Base-by-base conservation (phyloP, 1,140 invertebrate species). In the Apis dorsata region DNA sequence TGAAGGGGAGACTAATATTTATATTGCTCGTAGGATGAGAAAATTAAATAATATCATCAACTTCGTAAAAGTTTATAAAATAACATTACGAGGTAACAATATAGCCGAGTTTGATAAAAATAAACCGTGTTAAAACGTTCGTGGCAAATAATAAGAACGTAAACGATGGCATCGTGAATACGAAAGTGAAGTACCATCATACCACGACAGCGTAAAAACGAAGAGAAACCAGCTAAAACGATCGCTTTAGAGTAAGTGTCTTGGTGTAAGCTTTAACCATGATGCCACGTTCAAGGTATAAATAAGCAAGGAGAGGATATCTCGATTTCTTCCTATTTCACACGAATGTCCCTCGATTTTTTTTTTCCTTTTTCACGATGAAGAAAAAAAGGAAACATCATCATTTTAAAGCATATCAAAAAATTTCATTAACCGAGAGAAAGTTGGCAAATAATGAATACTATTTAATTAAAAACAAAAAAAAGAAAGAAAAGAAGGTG, bases 201-300 rank as follows among this genome's bases (percentile, higher is more conserved):
- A 51, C n/a, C 15, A n/a, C 11, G 11, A n/a, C 28, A 21, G 62
- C 74, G 17, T 65, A 53, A 76, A 34, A 76, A 28, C 17, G 49
- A 51, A 55, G 44, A 9, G 34, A 76, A 76, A 24, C 21, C 49
- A 34, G 57, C 15, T 65, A 34, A 76, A 76, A 62, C 60, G 74
- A 53, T 76, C 49, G n/a, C 74, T 65, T 76, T 53, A 7, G 62
- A 65, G n/a, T 19, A 19, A 76, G 24, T 62, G 59, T 19, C 49
- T 65, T 53, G n/a, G 60, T 24, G 5, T 34, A 65, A 63, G 24
- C 74, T 76, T 76, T 76, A 24, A 76, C 34, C 44, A 21, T 63
- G 53, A 53, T 34, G 12, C 73, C 21, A 34, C 34, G 55, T 51
- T 51, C 44, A 24, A 63, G 0, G 34, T 76, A 63, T 63, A 63